Evolutionary conservation across 2,888 invertebrate species (phyloP).

Genomic region (Conomelus anceps): DNA sequence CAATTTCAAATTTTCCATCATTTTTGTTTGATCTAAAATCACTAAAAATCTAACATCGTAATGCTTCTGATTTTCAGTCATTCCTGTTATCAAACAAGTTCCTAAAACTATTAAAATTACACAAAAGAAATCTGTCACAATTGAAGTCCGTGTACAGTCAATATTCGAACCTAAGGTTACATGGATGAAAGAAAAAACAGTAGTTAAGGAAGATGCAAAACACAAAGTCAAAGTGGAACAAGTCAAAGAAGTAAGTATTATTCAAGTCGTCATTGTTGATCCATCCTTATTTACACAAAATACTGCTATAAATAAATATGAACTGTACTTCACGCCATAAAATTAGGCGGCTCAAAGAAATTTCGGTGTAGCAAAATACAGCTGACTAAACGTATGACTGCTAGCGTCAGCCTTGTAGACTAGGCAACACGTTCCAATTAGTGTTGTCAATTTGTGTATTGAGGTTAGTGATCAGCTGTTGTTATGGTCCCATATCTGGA

Average conservation of each 20-base stretch:
- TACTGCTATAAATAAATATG: too few relatives aligned
- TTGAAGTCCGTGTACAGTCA: constrained; percentile 89
- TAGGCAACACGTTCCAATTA: too few relatives aligned
- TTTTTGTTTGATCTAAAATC: background rate
- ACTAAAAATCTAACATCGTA: background rate
- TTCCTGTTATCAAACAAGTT: constrained; percentile 88
- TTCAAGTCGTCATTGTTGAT: background rate
- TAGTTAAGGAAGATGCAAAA: constrained; percentile 67
- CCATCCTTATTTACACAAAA: background rate
- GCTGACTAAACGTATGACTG: too few relatives aligned
- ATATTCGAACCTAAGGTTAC: constrained; percentile 88
- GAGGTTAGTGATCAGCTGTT: too few relatives aligned
- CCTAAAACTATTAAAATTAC: constrained; percentile 86
- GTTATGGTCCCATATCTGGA: too few relatives aligned
- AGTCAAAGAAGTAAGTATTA: constrained; percentile 64
- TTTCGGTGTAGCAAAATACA: too few relatives aligned
- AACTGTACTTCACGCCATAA: too few relatives aligned
- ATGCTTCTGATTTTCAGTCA: constrained; percentile 52
- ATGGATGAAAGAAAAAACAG: constrained; percentile 83
- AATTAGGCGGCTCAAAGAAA: too few relatives aligned
- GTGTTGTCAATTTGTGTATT: too few relatives aligned
- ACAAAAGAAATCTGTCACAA: constrained; percentile 85
- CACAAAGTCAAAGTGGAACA: constrained; percentile 72
- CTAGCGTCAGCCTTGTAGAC: too few relatives aligned
- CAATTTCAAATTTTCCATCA: background rate